Evolutionary conservation across 2,888 invertebrate species (phyloP).

Genomic region (Caenorhabditis sp.): DNA sequence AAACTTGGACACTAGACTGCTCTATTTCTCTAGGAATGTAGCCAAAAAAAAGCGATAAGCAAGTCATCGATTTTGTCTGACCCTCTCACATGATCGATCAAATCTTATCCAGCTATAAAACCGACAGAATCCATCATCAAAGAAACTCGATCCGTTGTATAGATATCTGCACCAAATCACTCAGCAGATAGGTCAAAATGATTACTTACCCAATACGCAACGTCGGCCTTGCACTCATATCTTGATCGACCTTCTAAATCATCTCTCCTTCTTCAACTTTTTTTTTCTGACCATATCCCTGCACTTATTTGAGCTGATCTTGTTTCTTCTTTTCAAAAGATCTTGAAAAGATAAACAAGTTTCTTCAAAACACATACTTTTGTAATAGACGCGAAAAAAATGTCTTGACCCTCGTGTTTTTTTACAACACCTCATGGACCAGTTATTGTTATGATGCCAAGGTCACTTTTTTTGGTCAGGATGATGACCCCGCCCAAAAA

Average conservation of each 20-base stretch:
- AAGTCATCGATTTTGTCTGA: no score
- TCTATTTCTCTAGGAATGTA: no score
- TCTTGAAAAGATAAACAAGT: no score
- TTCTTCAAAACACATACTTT: no score
- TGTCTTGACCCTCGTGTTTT: background rate
- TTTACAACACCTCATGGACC: background rate
- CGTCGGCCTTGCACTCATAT: background rate
- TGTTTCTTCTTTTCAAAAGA: background rate
- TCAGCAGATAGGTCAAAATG: background rate
- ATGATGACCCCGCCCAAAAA: background rate
- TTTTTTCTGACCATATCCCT: background rate
- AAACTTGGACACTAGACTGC: no score
- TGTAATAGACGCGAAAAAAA: no score
- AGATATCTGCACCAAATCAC: background rate
- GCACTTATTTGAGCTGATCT: background rate
- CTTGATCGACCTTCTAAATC: background rate
- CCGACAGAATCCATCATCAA: background rate
- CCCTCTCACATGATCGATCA: background rate
- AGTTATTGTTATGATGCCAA: conserved; percentile 1
- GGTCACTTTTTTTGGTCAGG: background rate
- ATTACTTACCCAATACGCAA: background rate
- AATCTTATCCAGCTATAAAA: background rate
- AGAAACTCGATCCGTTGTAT: background rate
- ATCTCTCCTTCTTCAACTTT: background rate
- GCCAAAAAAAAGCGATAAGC: no score